These are phyloP conservation scores for Neodiprion virginianus DNA, from an alignment of 1,140 invertebrate species.

Conservation along the genomic window DNA sequence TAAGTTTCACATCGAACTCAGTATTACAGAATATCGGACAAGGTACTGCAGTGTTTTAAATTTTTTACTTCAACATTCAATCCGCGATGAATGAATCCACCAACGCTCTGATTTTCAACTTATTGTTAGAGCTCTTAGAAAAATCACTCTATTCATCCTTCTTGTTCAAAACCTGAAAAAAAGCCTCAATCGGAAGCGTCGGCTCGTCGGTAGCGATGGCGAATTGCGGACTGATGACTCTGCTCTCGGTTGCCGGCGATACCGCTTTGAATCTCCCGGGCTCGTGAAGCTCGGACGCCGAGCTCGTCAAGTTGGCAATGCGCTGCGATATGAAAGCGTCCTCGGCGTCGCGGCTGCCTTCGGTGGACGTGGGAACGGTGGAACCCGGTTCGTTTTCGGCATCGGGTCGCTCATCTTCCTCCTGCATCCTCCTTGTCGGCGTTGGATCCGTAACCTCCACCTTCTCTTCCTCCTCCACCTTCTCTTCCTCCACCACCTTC, in stretches of 20 bases:
- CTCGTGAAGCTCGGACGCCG: constrained; percentile 59
- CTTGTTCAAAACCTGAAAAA: constrained; percentile 58
- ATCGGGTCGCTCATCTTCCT: background rate
- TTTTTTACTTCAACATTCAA: background rate
- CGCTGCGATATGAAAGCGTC: constrained; percentile 51
- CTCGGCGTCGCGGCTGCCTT: constrained; percentile 50
- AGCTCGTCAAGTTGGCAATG: constrained; percentile 62
- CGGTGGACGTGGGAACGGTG: constrained; percentile 28
- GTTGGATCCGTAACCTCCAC: constrained; percentile 31
- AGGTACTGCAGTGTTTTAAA: background rate
- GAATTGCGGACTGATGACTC: constrained; percentile 46
- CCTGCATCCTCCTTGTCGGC: constrained; percentile 30
- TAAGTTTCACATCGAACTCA: background rate
- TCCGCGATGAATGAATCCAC: too few species aligned
- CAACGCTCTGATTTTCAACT: too few species aligned
- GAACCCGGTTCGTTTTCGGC: constrained; percentile 21
- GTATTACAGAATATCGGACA: background rate
- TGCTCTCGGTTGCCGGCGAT: constrained; percentile 45
- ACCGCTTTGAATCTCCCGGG: constrained; percentile 59
- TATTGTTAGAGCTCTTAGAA: background rate
- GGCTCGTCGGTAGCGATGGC: constrained; percentile 60
- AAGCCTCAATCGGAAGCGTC: constrained; percentile 63
- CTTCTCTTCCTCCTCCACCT: constrained; percentile 17
- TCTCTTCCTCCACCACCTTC: background rate
- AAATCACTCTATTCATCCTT: constrained; percentile 30